Base-by-base conservation (phyloP, 2,113 vertebrate species). In the Cryptotis parvus region DNA sequence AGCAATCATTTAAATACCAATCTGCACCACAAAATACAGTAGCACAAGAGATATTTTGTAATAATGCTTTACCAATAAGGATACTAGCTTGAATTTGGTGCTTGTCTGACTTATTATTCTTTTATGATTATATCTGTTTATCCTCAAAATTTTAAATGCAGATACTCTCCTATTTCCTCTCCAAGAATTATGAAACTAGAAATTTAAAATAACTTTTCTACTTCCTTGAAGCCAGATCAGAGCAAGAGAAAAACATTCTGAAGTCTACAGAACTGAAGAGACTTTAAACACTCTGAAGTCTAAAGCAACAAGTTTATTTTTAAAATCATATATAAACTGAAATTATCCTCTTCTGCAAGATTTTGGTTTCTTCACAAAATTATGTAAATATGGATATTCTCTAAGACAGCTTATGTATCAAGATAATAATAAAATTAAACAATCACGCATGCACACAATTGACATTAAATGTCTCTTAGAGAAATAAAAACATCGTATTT, bases 401-500 rank as follows among this genome's bases (percentile, higher is more conserved):
- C 35, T 69, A 84, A 65, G 81, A 74, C 37, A 58, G 22, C 22
- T 93, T 78, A 74, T 74, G 1, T 43, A 74, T 12, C 9, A 63
- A 88, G 8, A 37, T 69, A 82, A 79, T 81, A 81, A 45, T 86
- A 93, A 92, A 92, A 49, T 86, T 68, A 86, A 75, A 87, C 16
- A 82, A 33, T 14, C 31, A 10, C 55, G 43, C 76, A 77, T 82
- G 20, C 33, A 74, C 5, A 78, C 76, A 29, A 79, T 1, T 84
- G 55, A 24, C 22, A 58, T 58, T 58, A 90, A 77, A 89, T n/a
- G 26, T 68, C 37, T 11, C 58, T 45, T 76, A 91, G 26, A 76
- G 52, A 3, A 92, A 88, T 88, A 89, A 93, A 94, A 93, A 76
- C 20, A 82, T 84, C 33, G 12, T 43, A 76, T 87, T 87, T 84